phyloP scores from a whole-genome alignment of 2,113 vertebrate species.

The Mus musculus region DNA sequence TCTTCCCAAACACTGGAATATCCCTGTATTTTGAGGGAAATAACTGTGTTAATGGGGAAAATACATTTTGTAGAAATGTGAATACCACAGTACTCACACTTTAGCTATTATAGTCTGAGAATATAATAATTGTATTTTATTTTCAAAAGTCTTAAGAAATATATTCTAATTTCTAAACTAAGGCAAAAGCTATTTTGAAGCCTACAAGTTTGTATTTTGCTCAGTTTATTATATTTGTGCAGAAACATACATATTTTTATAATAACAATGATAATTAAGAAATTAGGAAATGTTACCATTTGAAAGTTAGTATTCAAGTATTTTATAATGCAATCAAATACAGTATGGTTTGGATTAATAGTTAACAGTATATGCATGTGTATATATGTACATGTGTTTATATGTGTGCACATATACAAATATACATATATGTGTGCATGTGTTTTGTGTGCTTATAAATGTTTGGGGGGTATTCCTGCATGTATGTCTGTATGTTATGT shows the following conservation, averaged over 20 bases:
- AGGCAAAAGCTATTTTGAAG: slow-evolving; percentile 31
- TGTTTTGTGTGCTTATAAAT: no score
- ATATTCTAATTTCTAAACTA: background rate
- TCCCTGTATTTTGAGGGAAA: background rate
- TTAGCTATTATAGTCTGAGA: slow-evolving; percentile 1
- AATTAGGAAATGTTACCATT: slow-evolving; percentile 19
- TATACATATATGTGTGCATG: background rate
- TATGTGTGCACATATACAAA: background rate
- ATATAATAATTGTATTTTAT: slow-evolving; percentile 51
- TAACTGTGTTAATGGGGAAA: background rate
- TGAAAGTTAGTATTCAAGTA: slow-evolving; percentile 20
- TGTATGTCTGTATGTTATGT: background rate
- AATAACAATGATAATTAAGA: slow-evolving; percentile 8
- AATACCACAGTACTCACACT: background rate
- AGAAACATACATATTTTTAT: slow-evolving; percentile 6
- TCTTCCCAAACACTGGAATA: background rate
- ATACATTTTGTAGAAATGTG: background rate
- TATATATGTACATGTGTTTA: background rate
- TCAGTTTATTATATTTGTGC: slow-evolving; percentile 15
- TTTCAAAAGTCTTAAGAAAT: slow-evolving; percentile 30
- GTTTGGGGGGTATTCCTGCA: no score
- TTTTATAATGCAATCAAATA: slow-evolving; percentile 19
- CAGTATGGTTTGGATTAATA: slow-evolving; percentile 1
- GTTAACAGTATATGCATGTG: background rate
- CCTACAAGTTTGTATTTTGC: background rate